phyloP scores from a whole-genome alignment of 2,113 vertebrate genomes.

The Herpailurus yagouaroundi region DNA sequence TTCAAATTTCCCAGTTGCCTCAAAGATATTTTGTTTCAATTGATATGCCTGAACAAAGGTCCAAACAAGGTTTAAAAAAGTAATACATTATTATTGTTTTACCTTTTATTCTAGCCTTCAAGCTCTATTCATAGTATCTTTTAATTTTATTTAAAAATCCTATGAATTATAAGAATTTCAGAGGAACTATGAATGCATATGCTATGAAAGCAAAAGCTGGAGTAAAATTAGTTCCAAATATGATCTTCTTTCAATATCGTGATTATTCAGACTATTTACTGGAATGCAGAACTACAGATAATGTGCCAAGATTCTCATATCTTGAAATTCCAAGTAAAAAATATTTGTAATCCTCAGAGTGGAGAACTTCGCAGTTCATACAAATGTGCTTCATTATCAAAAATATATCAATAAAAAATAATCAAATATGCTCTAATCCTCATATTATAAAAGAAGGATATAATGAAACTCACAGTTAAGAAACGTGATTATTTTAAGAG shows the following conservation, averaged over 20 bases:
- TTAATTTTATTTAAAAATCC: neutral
- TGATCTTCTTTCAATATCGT: constrained; percentile 9
- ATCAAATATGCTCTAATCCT: neutral
- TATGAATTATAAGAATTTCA: neutral
- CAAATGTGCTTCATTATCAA: neutral
- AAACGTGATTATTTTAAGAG: constrained; percentile 4
- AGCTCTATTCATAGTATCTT: neutral
- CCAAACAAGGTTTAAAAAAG: neutral
- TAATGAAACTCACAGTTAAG: neutral
- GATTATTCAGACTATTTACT: neutral
- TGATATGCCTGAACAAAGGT: neutral
- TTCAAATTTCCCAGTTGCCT: neutral
- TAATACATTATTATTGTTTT: neutral
- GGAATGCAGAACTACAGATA: neutral
- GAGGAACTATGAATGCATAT: neutral
- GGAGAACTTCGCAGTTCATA: neutral
- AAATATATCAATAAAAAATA: neutral
- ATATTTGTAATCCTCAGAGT: neutral
- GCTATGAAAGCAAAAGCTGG: neutral
- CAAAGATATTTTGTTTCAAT: neutral
- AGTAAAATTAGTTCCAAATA: constrained; percentile 35
- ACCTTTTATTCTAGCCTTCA: neutral
- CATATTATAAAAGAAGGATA: neutral
- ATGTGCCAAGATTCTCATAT: neutral
- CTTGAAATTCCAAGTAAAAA: constrained; percentile 44